Evolutionary conservation across 1,140 invertebrate genomes (phyloP).

Genomic region (Heterodera carotae): DNA sequence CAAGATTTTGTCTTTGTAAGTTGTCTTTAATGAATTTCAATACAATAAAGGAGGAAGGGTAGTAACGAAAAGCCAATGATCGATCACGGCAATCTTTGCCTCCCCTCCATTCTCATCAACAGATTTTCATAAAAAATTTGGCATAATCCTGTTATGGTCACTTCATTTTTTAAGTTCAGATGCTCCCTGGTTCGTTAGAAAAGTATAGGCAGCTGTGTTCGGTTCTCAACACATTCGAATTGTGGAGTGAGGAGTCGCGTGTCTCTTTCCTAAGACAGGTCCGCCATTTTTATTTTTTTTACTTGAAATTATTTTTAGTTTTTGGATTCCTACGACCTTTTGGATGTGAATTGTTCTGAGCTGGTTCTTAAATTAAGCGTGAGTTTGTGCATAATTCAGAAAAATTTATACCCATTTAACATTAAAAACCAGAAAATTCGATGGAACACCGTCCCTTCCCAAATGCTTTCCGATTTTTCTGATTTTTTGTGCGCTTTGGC

Average conservation of each 20-base stretch:
- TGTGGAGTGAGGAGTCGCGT: slow-evolving; percentile 10
- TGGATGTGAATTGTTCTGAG: slow-evolving; percentile 12
- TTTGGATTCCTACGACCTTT: slow-evolving; percentile 1
- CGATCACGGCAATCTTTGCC: neutral
- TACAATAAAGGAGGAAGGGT: neutral
- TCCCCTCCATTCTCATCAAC: no score
- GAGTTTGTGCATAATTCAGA: neutral
- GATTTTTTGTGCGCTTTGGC: slow-evolving; percentile 32
- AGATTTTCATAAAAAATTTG: neutral
- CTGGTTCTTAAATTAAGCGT: slow-evolving; percentile 18
- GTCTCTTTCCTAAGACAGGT: neutral
- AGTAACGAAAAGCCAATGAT: neutral
- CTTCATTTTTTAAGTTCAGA: neutral
- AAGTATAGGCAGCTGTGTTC: neutral
- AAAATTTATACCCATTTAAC: neutral
- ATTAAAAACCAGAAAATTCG: slow-evolving; percentile 16
- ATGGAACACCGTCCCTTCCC: slow-evolving; percentile 28
- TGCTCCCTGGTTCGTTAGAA: neutral
- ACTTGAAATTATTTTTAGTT: neutral
- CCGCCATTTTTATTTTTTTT: neutral
- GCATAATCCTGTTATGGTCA: neutral
- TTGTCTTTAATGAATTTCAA: neutral
- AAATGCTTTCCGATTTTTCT: slow-evolving; percentile 26
- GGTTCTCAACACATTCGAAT: neutral
- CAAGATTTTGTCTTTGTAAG: neutral